phyloP scores from a whole-genome alignment of 2,797 vertebrate genomes.

The Dicrostonyx torquatus region DNA sequence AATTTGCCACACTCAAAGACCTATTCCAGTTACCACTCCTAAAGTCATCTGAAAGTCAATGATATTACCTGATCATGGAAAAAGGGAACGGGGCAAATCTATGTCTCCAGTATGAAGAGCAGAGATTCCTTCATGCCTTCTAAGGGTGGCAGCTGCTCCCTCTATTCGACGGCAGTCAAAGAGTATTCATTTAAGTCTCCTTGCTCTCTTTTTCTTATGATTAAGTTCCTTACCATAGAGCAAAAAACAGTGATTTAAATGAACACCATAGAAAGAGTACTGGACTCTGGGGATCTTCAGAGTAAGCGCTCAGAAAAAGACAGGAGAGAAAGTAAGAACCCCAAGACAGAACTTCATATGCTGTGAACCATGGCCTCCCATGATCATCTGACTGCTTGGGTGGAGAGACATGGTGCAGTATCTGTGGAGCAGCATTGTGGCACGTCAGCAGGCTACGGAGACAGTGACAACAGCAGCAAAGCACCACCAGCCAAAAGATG shows the following conservation, averaged over 20 bases:
- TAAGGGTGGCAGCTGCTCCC: slow-evolving; percentile 76
- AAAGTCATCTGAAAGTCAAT: slow-evolving; percentile 83
- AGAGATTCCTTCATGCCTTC: slow-evolving; percentile 60
- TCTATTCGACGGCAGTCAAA: slow-evolving; percentile 39
- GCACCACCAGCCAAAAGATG: slow-evolving; percentile 35
- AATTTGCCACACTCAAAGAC: slow-evolving; percentile 83
- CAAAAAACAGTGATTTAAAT: slow-evolving; percentile 60
- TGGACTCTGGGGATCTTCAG: slow-evolving; percentile 58
- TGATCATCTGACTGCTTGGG: slow-evolving; percentile 63
- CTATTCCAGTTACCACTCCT: slow-evolving; percentile 83
- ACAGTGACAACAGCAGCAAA: slow-evolving; percentile 83
- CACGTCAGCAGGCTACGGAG: slow-evolving; percentile 82
- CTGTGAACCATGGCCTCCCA: slow-evolving; percentile 66
- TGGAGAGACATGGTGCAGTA: slow-evolving; percentile 29
- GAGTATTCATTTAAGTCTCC: slow-evolving; percentile 72
- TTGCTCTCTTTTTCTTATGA: slow-evolving; percentile 65
- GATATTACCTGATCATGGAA: slow-evolving; percentile 74
- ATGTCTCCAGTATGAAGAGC: slow-evolving; percentile 63
- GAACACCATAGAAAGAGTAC: slow-evolving; percentile 64
- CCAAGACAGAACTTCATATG: slow-evolving; percentile 62
- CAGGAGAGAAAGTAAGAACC: slow-evolving; percentile 61
- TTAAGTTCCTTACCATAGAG: slow-evolving; percentile 64
- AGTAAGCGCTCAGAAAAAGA: slow-evolving; percentile 47
- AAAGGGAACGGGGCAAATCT: slow-evolving; percentile 9
- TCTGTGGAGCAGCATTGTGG: slow-evolving; percentile 85